Evolutionary conservation across 2,797 vertebrate genomes (phyloP).

Genomic region (Macropodus opercularis): DNA sequence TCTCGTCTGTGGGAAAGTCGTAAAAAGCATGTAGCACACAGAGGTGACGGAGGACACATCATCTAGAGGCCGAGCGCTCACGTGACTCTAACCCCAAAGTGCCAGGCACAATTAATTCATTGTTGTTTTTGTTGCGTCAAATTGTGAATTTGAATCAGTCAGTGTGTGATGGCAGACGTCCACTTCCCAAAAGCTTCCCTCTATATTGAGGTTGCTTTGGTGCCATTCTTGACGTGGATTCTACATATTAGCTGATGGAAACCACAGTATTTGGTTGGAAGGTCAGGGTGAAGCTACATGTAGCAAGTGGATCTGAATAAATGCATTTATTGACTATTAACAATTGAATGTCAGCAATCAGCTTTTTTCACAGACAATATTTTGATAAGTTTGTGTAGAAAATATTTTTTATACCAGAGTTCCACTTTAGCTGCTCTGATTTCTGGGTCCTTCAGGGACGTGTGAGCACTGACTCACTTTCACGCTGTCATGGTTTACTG

Average conservation of each 20-base stretch:
- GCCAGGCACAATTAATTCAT: slow-evolving; percentile 1
- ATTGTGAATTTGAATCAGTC: slow-evolving; percentile 13
- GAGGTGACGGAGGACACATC: background rate
- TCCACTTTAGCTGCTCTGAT: background rate
- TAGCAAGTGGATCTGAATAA: no score
- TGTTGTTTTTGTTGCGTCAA: slow-evolving; percentile 2
- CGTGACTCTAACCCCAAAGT: no score
- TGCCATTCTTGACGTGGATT: background rate
- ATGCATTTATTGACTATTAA: background rate
- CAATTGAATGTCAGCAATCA: background rate
- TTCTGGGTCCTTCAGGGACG: background rate
- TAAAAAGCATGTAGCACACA: background rate
- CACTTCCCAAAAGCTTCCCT: background rate
- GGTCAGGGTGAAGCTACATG: no score
- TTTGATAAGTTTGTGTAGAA: no score
- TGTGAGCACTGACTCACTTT: background rate
- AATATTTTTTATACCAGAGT: background rate
- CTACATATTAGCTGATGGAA: no score
- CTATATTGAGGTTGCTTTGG: background rate
- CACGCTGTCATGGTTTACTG: slow-evolving; percentile 1
- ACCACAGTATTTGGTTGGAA: no score
- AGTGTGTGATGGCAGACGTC: background rate
- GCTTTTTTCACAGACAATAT: background rate
- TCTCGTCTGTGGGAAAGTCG: slow-evolving; percentile 77
- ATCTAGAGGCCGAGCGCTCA: no score